These are phyloP conservation scores for Dryoscopus gambensis DNA, from an alignment of 2,113 vertebrate species.

Conservation along the genomic window DNA sequence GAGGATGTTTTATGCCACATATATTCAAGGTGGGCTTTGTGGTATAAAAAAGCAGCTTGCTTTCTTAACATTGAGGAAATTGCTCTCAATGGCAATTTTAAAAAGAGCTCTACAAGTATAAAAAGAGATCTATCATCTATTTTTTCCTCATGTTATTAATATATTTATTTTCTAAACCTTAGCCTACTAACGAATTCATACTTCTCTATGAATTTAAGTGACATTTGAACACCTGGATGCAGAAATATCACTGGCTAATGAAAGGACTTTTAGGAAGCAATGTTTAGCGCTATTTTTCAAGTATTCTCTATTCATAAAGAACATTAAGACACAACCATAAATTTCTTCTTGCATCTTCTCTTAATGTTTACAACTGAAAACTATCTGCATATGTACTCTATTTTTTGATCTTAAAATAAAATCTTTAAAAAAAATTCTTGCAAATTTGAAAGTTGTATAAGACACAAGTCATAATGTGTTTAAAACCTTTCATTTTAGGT, in stretches of 20 bases:
- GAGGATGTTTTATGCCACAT: background rate
- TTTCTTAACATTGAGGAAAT: background rate
- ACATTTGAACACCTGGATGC: background rate
- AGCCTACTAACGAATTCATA: background rate
- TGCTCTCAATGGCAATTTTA: background rate
- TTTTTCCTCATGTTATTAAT: background rate
- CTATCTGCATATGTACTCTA: background rate
- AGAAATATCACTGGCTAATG: background rate
- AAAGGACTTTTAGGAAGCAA: background rate
- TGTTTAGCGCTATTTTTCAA: background rate
- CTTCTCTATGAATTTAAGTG: background rate
- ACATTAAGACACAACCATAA: background rate
- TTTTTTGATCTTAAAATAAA: background rate
- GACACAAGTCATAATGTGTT: background rate
- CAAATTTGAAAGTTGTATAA: background rate
- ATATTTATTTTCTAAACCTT: background rate
- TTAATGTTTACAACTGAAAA: background rate
- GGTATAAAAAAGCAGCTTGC: background rate
- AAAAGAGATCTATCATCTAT: background rate
- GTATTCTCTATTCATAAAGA: background rate
- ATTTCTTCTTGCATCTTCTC: background rate
- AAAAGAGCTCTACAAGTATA: background rate
- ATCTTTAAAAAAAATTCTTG: background rate
- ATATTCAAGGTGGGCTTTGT: background rate
- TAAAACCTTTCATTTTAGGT: background rate